Conservation (phyloP, 2,113 vertebrate species). For the Gallinago paraguaiae region DNA sequence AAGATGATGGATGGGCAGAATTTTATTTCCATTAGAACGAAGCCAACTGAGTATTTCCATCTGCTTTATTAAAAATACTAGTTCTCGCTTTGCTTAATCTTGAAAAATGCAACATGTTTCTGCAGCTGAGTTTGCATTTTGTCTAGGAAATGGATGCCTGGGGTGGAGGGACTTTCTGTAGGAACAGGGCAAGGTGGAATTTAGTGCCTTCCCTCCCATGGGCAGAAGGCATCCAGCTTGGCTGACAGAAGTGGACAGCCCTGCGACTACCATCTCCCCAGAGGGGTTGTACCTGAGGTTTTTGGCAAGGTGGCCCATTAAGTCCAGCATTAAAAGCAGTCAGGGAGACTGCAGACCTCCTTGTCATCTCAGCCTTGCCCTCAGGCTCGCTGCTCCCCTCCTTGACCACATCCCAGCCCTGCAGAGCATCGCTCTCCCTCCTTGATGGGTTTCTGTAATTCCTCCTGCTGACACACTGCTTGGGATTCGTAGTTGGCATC, state of each 20-base stretch:
- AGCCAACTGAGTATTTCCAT: constrained; percentile 39
- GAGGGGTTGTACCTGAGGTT: background rate
- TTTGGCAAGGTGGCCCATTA: background rate
- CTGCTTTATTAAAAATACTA: constrained; percentile 39
- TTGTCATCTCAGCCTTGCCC: background rate
- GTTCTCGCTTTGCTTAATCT: constrained; percentile 18
- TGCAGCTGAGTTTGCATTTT: constrained; percentile 40
- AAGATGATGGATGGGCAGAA: constrained; percentile 43
- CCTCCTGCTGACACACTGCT: background rate
- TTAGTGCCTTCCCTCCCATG: background rate
- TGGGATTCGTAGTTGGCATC: fast-evolving
- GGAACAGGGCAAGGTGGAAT: background rate
- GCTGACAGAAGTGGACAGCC: background rate
- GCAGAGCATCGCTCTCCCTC: background rate
- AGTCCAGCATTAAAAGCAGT: background rate
- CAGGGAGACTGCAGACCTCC: background rate
- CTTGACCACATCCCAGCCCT: background rate
- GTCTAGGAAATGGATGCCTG: background rate
- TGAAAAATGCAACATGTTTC: constrained; percentile 32
- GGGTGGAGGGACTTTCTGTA: background rate
- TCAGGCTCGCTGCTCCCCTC: background rate
- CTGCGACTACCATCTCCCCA: background rate
- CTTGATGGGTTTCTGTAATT: background rate
- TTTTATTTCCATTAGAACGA: constrained; percentile 21
- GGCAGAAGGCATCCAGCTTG: background rate